Conservation (phyloP, 2,888 invertebrate genomes). For the Charanyca ferruginea region DNA sequence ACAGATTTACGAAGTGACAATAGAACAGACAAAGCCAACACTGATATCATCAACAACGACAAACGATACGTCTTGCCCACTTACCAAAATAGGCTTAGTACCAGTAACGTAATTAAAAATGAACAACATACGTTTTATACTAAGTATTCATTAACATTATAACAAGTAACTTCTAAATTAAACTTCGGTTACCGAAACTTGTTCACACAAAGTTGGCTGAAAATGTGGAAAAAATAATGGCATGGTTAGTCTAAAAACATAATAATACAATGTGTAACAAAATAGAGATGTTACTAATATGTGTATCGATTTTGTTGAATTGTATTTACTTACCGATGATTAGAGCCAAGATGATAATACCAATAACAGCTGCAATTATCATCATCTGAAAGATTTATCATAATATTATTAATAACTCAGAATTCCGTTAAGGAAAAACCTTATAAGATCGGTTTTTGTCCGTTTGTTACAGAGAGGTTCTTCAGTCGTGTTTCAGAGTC, state of each 20-base stretch:
- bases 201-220: constrained; percentile 91
- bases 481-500: too few relatives aligned
- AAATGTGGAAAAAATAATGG: constrained; percentile 86
- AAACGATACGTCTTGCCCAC: constrained; percentile 78
- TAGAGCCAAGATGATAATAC: constrained; percentile 95
- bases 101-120: constrained; percentile 78
- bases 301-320: constrained; percentile 12
- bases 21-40: constrained; percentile 88
- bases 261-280: constrained; percentile 70
- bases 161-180: constrained; percentile 87
- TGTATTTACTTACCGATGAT: constrained; percentile 95
- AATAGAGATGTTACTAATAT: constrained; percentile 57
- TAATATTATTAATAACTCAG: not conserved
- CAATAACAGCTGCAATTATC: constrained; percentile 97
- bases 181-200: constrained; percentile 88
- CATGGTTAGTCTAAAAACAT: constrained; percentile 83
- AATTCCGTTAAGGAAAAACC: not conserved
- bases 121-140: constrained; percentile 82
- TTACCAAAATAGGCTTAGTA: constrained; percentile 85
- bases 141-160: constrained; percentile 80
- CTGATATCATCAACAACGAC: constrained; percentile 79
- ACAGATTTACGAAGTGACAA: constrained; percentile 79
- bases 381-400: constrained; percentile 93
- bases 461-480: too few relatives aligned
- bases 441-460: not conserved